These are phyloP conservation scores for Agapornis roseicollis DNA, from an alignment of 2,113 vertebrate genomes.

Conservation along the genomic window DNA sequence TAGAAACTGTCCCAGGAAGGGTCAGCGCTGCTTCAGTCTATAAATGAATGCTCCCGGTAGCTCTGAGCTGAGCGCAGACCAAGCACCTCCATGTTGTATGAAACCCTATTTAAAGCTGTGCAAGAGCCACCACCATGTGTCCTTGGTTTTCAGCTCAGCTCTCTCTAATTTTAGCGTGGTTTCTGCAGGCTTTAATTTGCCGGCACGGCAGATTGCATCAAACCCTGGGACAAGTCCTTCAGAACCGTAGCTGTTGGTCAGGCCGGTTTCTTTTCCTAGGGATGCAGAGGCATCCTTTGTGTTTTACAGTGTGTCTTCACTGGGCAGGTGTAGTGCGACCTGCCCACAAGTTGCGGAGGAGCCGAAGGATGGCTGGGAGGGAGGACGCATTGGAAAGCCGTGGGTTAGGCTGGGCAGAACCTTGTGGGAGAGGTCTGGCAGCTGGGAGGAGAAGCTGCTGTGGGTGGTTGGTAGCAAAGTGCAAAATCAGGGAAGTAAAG, in stretches of 20 bases:
- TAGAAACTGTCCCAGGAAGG: neutral
- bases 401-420: neutral
- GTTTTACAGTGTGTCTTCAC: neutral
- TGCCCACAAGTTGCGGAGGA: neutral
- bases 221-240: neutral
- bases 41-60: neutral
- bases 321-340: neutral
- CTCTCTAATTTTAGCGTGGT: constrained; percentile 57
- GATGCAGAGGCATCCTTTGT: neutral
- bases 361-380: neutral
- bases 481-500: neutral
- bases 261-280: neutral
- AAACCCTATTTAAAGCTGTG: constrained; percentile 23
- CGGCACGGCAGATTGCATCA: constrained; percentile 35
- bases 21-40: neutral
- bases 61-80: neutral
- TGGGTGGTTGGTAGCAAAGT: neutral
- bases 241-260: neutral
- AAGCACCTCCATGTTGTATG: neutral
- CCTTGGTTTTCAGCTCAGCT: constrained; percentile 27
- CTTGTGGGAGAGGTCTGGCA: neutral
- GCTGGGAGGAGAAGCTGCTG: neutral
- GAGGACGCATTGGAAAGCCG: neutral
- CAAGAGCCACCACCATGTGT: constrained; percentile 24
- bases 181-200: constrained; percentile 44